These are phyloP conservation scores for Chaenogobius annularis DNA, from an alignment of 2,113 vertebrate genomes.

Conservation along the genomic window DNA sequence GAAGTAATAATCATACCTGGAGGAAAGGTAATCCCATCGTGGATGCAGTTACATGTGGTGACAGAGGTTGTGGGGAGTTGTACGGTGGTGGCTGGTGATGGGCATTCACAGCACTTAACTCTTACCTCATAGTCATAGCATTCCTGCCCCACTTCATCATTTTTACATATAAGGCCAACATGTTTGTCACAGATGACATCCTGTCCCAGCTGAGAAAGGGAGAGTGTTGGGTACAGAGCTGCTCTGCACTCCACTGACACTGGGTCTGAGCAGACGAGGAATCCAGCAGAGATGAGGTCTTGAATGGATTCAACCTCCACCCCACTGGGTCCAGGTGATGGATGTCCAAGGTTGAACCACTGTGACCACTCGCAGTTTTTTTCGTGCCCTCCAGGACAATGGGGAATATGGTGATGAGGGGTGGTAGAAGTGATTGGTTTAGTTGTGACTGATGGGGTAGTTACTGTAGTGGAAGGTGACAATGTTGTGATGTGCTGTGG, in stretches of 20 bases:
- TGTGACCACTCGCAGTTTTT: background rate
- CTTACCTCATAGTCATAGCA: slow-evolving; percentile 65
- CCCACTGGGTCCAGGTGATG: background rate
- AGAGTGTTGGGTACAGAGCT: background rate
- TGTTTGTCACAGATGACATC: slow-evolving; percentile 20
- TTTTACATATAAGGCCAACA: slow-evolving; percentile 57
- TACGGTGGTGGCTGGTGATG: background rate
- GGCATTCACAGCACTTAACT: slow-evolving; percentile 48
- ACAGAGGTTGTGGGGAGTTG: fast-evolving
- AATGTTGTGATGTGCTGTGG: background rate
- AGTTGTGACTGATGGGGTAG: slow-evolving; percentile 52
- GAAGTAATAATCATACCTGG: slow-evolving; percentile 35
- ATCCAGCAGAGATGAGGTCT: background rate
- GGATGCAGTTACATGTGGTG: background rate
- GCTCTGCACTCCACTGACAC: background rate
- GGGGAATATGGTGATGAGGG: background rate
- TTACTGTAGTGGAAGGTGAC: slow-evolving; percentile 5
- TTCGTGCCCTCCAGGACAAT: background rate
- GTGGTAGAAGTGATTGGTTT: background rate
- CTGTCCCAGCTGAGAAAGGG: slow-evolving; percentile 49
- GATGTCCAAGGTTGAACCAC: background rate
- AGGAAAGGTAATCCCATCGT: background rate
- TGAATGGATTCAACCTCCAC: background rate
- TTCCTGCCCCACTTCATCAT: slow-evolving; percentile 41
- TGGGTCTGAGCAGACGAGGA: background rate